Base-by-base conservation (phyloP, 2,113 vertebrate species). In the Cynopterus brachyotis region DNA sequence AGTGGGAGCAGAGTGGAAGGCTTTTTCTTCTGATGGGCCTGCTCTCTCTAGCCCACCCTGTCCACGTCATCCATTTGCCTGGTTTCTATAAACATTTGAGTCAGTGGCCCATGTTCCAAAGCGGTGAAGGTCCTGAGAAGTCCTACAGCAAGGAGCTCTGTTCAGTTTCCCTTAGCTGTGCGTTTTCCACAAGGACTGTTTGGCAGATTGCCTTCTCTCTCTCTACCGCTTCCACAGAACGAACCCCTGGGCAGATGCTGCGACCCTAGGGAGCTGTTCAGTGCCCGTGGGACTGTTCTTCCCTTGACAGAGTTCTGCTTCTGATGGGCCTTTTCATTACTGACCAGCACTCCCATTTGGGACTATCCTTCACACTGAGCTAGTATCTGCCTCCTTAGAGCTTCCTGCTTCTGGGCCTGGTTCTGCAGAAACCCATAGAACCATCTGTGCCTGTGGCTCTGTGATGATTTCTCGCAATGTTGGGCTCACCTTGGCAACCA, bases 271-370 rank as follows among this genome's bases (percentile, higher is more conserved):
- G 72, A n/a, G 37, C 69, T 53, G 50, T 66, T 55, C 47, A 19
- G 45, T 2, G 0, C 69, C 45, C 4, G 4, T 15, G 13, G 50
- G 50, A 15, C 50, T 50, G 15, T 50, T 50, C 50, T 62, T 82
- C 67, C 67, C 67, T 62, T 16, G 72, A 35, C 12, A 28, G 32
- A 37, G 17, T 35, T 79, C 22, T 40, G 47, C 47, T 69, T 32
- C 40, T 1, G 0, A 1, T 0, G 16, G 20, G 64, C 35, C 66
- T 2, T 42, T 60, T 26, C 19, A 5, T 67, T 40, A 16, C 30
- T 79, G 67, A 82, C 20, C 4, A 12, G 59, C 16, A 12, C 20
- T 30, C 64, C 50, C 45, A 9, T 19, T 28, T 13, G 28, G 42
- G 59, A 45, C 70, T 80, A n/a, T 32, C 32, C 73, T 89, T 69